Percentiles rank a stretch among this genome's conserved stretches.
phyloP scores from a whole-genome alignment of 1,140 invertebrate genomes.

The Drosophila quadrilineata region DNA sequence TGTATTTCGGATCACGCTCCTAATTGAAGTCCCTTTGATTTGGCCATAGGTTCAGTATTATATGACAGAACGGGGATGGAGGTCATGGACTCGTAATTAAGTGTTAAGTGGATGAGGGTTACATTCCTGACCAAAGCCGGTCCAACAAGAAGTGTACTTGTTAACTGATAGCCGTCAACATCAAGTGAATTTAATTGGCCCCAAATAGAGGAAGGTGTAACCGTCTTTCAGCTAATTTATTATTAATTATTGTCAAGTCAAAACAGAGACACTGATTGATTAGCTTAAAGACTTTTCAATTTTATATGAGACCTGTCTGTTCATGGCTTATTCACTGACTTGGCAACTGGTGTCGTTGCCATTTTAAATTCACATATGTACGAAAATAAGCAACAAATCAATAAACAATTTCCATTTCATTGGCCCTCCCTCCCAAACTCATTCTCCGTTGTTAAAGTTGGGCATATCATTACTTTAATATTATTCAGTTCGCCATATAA shows the following conservation, averaged over 20 bases:
- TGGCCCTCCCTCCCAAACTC: too few relatives aligned
- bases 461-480: slow-evolving; percentile 49
- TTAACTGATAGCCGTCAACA: slow-evolving; percentile 1
- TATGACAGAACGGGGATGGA: background rate
- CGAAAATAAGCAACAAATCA: slow-evolving; percentile 18
- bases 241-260: too few relatives aligned
- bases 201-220: too few relatives aligned
- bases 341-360: background rate
- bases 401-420: slow-evolving; percentile 26
- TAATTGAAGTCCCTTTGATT: slow-evolving; percentile 35
- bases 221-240: too few relatives aligned
- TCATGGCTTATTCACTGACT: background rate
- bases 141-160: background rate
- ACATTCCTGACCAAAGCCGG: background rate
- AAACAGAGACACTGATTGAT: too few relatives aligned
- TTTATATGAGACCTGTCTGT: background rate
- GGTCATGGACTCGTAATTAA: slow-evolving; percentile 18
- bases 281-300: background rate
- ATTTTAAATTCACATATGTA: background rate
- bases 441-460: slow-evolving; percentile 33
- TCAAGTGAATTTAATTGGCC: too few relatives aligned
- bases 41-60: slow-evolving; percentile 8
- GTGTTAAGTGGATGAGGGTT: slow-evolving; percentile 24
- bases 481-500: slow-evolving; percentile 40
- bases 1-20: slow-evolving; percentile 11